A percentile compares a stretch with the other conserved stretches of the same genome.
phyloP scores from a whole-genome alignment of 1,140 invertebrate species.

The Trigoniulus corallinus region DNA sequence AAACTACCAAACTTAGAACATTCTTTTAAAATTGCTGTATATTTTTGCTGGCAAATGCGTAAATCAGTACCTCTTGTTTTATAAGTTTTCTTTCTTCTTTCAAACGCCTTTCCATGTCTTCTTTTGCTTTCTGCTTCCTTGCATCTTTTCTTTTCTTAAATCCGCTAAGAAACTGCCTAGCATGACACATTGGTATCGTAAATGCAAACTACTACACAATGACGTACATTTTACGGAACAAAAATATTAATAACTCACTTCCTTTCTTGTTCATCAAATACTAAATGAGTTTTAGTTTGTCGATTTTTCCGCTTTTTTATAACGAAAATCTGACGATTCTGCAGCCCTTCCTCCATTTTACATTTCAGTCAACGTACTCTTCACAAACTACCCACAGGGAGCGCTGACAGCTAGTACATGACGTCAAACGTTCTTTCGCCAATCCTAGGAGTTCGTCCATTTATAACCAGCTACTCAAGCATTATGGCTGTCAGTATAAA shows the following conservation, averaged over 20 bases:
- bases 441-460: not conserved
- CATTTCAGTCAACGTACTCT: not conserved
- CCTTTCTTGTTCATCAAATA: constrained; percentile 41
- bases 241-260: constrained; percentile 25
- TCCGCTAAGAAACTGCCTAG: not conserved
- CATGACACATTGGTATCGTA: not conserved
- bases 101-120: not conserved
- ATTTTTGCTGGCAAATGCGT: too few relatives aligned
- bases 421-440: not conserved
- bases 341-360: not conserved
- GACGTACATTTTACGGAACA: not conserved
- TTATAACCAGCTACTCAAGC: not conserved
- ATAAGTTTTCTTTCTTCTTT: not conserved
- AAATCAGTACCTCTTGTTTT: not conserved
- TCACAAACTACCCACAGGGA: not conserved
- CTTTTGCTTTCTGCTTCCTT: not conserved
- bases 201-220: not conserved
- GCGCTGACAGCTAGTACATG: not conserved
- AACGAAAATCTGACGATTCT: not conserved
- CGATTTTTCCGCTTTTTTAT: constrained; percentile 2
- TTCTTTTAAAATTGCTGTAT: too few relatives aligned
- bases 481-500: constrained; percentile 9
- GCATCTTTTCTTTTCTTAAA: constrained; percentile 5
- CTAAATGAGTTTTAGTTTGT: constrained; percentile 33
- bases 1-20: too few relatives aligned